phyloP scores from a whole-genome alignment of 1,140 invertebrate genomes.

The Apis florea region DNA sequence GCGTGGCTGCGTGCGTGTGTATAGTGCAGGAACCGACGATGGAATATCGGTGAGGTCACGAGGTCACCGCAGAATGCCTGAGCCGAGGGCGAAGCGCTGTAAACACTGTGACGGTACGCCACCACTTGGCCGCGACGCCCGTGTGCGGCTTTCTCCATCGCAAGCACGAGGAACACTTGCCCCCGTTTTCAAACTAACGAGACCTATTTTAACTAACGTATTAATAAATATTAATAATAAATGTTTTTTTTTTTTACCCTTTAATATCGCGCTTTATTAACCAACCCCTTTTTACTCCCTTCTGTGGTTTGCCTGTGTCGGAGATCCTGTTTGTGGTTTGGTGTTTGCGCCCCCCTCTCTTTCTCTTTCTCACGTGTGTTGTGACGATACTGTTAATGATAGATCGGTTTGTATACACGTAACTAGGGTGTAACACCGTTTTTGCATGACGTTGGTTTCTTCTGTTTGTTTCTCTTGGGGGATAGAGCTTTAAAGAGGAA shows the following conservation, averaged over 20 bases:
- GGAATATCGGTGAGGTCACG: constrained; percentile 79
- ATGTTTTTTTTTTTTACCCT: background rate
- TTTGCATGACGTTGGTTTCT: constrained; percentile 3
- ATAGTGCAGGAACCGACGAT: constrained; percentile 71
- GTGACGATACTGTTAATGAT: background rate
- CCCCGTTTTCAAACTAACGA: background rate
- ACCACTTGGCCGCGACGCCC: constrained; percentile 32
- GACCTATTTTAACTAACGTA: background rate
- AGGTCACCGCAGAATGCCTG: constrained; percentile 81
- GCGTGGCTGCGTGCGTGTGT: constrained; percentile 36
- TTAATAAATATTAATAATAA: constrained; percentile 29
- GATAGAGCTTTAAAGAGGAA: background rate
- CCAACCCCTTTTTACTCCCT: background rate
- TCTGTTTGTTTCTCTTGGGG: background rate
- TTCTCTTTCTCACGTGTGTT: background rate
- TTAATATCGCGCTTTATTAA: background rate
- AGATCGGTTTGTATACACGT: background rate
- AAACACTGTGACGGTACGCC: constrained; percentile 81
- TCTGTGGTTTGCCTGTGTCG: background rate
- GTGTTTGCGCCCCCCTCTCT: background rate
- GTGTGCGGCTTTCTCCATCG: background rate
- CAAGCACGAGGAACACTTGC: background rate
- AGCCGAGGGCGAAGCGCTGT: constrained; percentile 81
- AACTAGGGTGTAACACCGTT: background rate
- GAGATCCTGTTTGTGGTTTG: background rate